Conservation (phyloP, 2,888 invertebrate genomes). For the Notodonta dromedarius region DNA sequence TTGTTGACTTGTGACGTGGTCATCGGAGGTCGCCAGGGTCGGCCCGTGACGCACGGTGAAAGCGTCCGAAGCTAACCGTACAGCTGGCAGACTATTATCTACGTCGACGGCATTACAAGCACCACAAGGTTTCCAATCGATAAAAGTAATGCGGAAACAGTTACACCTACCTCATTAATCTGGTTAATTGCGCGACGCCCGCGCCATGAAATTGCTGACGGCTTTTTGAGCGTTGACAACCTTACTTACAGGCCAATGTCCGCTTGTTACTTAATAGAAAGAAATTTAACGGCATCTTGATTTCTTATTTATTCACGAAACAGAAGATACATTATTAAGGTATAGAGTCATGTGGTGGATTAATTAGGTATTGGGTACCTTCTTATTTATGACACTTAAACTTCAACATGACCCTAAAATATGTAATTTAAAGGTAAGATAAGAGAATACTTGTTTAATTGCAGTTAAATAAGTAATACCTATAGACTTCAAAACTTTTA, state of each 20-base stretch:
- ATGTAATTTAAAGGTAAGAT: too few species aligned
- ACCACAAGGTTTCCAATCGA: conserved; percentile 41
- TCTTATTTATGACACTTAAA: too few species aligned
- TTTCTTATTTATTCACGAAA: neutral
- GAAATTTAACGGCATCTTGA: neutral
- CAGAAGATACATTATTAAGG: neutral
- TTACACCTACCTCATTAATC: conserved; percentile 32
- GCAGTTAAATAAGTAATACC: neutral
- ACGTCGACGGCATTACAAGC: conserved; percentile 12
- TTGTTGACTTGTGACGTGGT: conserved; percentile 26
- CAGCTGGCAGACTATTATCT: conserved; percentile 22
- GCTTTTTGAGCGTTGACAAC: conserved; percentile 1
- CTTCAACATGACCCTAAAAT: too few species aligned
- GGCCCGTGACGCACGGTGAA: conserved; percentile 37
- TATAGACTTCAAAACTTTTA: neutral
- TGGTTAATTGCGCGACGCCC: conserved; percentile 28
- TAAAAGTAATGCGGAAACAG: conserved; percentile 41
- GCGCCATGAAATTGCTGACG: conserved; percentile 10
- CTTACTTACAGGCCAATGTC: neutral
- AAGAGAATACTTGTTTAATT: too few species aligned
- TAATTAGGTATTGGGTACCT: too few species aligned
- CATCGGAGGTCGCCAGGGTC: conserved; percentile 50
- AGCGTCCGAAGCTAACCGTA: conserved; percentile 36
- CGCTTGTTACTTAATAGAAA: neutral
- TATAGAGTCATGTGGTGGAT: too few species aligned